Evolutionary conservation across 2,797 vertebrate species (phyloP).

Genomic region (Hydrocynus forskahlii): DNA sequence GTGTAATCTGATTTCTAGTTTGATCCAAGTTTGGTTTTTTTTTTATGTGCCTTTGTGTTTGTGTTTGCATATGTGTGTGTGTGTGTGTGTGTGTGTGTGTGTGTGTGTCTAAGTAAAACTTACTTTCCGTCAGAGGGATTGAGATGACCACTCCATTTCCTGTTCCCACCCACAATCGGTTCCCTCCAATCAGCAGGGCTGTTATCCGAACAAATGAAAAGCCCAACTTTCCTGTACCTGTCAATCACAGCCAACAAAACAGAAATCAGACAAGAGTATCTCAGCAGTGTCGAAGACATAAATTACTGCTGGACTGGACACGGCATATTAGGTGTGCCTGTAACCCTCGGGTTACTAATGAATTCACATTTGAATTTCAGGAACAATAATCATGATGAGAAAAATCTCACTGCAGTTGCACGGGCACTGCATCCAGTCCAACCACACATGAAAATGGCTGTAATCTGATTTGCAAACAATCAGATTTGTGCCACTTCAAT

Average conservation of each 20-base stretch:
- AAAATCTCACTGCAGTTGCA: too few relatives aligned
- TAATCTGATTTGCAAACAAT: too few relatives aligned
- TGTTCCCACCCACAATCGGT: constrained; percentile 97
- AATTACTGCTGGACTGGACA: background rate
- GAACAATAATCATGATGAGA: too few relatives aligned
- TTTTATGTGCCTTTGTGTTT: too few relatives aligned
- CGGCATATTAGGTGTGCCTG: background rate
- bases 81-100: background rate
- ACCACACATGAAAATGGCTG: too few relatives aligned
- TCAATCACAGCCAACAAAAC: constrained; percentile 42
- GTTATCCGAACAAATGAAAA: constrained; percentile 98
- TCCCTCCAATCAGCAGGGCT: constrained; percentile 94
- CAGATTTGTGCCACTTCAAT: too few relatives aligned
- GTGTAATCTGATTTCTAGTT: background rate
- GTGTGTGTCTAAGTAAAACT: constrained; percentile 64
- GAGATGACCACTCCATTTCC: constrained; percentile 98
- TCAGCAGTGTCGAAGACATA: constrained; percentile 1
- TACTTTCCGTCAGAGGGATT: constrained; percentile 96
- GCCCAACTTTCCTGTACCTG: constrained; percentile 96
- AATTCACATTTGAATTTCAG: background rate
- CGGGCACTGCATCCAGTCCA: too few relatives aligned
- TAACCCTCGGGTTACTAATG: background rate
- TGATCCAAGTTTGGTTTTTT: too few relatives aligned
- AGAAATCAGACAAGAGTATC: background rate
- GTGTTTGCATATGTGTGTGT: background rate